Percentiles rank a stretch among this genome's conserved stretches.
phyloP scores from a whole-genome alignment of 2,797 vertebrate genomes.

The Alauda arvensis region DNA sequence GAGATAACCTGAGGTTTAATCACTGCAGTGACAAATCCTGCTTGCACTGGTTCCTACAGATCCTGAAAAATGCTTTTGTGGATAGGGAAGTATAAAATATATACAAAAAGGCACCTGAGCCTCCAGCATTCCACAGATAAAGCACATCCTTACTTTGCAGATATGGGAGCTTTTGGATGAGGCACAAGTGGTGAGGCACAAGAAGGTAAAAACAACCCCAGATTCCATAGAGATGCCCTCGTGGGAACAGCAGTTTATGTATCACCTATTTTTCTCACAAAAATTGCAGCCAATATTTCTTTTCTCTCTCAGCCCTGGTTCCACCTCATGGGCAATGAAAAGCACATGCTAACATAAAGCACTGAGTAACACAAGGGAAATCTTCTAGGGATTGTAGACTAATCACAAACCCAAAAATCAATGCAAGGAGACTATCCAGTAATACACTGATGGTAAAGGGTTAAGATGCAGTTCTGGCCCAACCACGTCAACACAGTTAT shows the following conservation, averaged over 20 bases:
- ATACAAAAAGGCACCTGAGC: background rate
- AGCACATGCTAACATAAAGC: fast-evolving
- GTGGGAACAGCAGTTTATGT: background rate
- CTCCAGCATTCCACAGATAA: background rate
- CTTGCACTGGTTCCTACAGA: background rate
- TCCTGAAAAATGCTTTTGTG: background rate
- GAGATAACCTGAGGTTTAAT: background rate
- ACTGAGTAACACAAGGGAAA: background rate
- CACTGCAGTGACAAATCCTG: background rate
- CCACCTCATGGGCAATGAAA: background rate
- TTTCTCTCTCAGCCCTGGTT: background rate
- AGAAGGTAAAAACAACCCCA: background rate
- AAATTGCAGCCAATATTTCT: background rate
- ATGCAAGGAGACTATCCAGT: background rate
- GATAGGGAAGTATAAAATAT: background rate
- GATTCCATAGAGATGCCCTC: background rate
- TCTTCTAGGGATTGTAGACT: background rate
- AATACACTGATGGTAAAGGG: background rate
- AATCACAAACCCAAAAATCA: background rate
- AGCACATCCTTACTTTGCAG: background rate
- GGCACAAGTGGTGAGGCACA: background rate
- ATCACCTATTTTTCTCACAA: background rate
- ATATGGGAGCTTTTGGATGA: background rate
- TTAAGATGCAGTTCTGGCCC: background rate
- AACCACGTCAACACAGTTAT: background rate